These are phyloP conservation scores for Dryoscopus gambensis DNA, from an alignment of 2,113 vertebrate genomes.

Conservation along the genomic window DNA sequence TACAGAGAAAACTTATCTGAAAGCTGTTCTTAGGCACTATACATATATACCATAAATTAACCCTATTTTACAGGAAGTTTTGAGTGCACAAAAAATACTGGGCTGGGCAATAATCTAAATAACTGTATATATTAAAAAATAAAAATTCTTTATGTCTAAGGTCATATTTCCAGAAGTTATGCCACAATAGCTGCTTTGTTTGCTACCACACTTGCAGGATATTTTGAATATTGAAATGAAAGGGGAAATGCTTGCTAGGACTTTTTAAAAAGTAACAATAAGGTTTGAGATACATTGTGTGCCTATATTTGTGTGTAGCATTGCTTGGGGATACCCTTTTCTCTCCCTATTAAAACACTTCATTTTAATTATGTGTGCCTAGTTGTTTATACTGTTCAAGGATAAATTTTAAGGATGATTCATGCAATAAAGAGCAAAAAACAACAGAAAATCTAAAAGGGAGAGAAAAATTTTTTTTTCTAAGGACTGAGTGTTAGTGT, in stretches of 20 bases:
- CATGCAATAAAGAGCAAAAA: neutral
- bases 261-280: neutral
- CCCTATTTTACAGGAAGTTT: neutral
- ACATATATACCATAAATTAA: neutral
- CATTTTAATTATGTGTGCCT: neutral
- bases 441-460: neutral
- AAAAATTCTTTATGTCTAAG: neutral
- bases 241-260: neutral
- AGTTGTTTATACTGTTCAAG: neutral
- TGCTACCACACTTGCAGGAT: neutral
- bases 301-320: neutral
- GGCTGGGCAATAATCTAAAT: neutral
- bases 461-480: neutral
- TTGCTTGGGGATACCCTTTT: neutral
- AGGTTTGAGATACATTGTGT: fast-evolving
- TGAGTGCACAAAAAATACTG: neutral
- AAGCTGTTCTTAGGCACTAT: neutral
- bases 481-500: neutral
- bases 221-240: neutral
- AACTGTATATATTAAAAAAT: neutral
- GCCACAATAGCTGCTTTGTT: neutral
- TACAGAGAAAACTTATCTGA: neutral
- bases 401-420: neutral
- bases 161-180: neutral
- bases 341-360: neutral